Evolutionary conservation across 2,113 vertebrate species (phyloP).

Genomic region (Carollia perspicillata): DNA sequence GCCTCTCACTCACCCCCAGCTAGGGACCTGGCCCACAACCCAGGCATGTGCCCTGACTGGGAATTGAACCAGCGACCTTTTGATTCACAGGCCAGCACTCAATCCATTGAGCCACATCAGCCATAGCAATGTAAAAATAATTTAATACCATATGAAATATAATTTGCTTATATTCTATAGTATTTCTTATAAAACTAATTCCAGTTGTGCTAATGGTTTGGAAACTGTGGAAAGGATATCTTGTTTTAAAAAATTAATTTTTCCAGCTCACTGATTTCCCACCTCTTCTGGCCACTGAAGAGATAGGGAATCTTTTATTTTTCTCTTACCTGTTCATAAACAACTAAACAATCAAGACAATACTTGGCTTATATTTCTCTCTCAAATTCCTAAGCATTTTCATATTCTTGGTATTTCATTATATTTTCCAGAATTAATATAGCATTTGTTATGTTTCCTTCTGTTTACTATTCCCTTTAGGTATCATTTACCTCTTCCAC

Average conservation of each 20-base stretch:
- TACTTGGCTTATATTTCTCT: background rate
- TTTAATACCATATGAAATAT: background rate
- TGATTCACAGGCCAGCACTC: too few relatives aligned
- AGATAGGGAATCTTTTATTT: background rate
- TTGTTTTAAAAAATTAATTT: background rate
- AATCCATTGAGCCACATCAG: too few relatives aligned
- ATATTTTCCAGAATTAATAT: background rate
- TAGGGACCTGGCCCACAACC: too few relatives aligned
- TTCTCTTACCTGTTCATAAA: background rate
- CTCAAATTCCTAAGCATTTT: slow-evolving; percentile 3
- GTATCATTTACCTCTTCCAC: background rate
- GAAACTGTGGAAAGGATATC: background rate
- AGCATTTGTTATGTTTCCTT: slow-evolving; percentile 1
- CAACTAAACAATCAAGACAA: background rate
- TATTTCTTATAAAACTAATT: background rate
- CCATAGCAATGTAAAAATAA: background rate
- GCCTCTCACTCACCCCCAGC: too few relatives aligned
- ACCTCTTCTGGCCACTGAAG: background rate
- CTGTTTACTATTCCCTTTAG: background rate
- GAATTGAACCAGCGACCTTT: too few relatives aligned
- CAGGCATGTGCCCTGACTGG: too few relatives aligned
- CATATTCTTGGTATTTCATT: background rate
- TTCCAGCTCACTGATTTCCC: background rate
- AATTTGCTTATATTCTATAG: background rate
- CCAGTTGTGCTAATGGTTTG: background rate